Percentiles rank a stretch among this genome's conserved stretches.
Evolutionary conservation across 53 echinoderm and acorn worm genomes (phyloP).

Genomic region (Glandiceps talaboti): DNA sequence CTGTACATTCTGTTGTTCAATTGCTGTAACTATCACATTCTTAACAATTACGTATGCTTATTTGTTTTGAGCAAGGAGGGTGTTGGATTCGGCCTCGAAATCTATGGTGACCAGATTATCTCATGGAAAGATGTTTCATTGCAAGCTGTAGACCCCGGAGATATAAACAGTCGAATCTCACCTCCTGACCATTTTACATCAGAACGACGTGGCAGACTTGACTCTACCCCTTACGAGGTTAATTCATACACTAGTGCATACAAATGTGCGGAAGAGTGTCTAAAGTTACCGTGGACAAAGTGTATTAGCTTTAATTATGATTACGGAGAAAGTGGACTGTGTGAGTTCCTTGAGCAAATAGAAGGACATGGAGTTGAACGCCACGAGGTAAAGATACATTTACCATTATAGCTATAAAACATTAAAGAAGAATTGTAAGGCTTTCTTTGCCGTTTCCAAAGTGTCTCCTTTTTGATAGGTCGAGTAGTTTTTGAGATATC

Average conservation of each 20-base stretch:
- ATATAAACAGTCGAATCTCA: neutral
- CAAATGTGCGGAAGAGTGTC: slow-evolving; percentile 37
- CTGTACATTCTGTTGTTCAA: no score
- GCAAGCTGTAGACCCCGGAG: neutral
- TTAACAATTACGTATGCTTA: no score
- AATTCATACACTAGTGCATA: slow-evolving; percentile 16
- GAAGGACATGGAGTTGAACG: slow-evolving; percentile 35
- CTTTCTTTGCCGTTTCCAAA: no score
- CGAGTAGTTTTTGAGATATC: no score
- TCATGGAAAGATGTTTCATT: slow-evolving; percentile 13
- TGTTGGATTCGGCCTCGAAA: slow-evolving; percentile 20
- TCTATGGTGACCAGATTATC: slow-evolving; percentile 36
- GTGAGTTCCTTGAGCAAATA: slow-evolving; percentile 41
- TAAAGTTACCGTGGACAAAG: slow-evolving; percentile 27
- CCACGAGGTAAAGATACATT: slow-evolving; percentile 29
- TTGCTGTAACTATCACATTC: no score
- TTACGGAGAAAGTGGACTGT: slow-evolving; percentile 8
- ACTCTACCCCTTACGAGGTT: slow-evolving; percentile 13
- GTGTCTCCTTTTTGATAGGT: no score
- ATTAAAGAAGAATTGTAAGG: no score
- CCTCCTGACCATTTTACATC: slow-evolving; percentile 27
- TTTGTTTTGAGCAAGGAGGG: no score
- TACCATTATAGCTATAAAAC: no score
- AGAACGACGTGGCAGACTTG: slow-evolving; percentile 24
- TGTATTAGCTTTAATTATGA: slow-evolving; percentile 48